phyloP scores from a whole-genome alignment of 2,113 vertebrate species.

The Semnornis frantzii region DNA sequence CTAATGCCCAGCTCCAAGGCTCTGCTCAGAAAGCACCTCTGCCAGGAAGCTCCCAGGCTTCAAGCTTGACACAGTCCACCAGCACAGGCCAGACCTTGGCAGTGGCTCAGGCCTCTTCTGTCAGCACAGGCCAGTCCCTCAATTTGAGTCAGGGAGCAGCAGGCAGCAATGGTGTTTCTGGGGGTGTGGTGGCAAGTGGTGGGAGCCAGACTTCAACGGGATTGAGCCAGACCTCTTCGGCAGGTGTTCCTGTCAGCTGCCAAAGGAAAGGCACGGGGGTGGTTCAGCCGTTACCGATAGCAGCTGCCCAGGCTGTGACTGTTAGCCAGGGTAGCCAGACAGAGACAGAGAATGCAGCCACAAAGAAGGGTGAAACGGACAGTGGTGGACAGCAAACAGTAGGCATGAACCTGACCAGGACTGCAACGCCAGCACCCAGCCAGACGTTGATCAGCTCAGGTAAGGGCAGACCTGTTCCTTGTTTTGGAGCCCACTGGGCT shows the following conservation, averaged over 20 bases:
- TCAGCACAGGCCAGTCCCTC: slow-evolving; percentile 72
- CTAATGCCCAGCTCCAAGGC: slow-evolving; percentile 71
- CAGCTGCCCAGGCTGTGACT: slow-evolving; percentile 75
- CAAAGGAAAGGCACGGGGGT: slow-evolving; percentile 80
- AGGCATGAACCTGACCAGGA: slow-evolving; percentile 83
- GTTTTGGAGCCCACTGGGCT: neutral
- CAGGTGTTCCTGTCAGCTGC: slow-evolving; percentile 56
- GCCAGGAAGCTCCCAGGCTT: slow-evolving; percentile 73
- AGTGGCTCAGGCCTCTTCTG: slow-evolving; percentile 72
- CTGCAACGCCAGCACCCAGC: slow-evolving; percentile 81
- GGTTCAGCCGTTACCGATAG: slow-evolving; percentile 74
- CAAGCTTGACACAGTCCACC: slow-evolving; percentile 70
- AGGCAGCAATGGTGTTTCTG: slow-evolving; percentile 69
- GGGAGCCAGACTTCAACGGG: slow-evolving; percentile 64
- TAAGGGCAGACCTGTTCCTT: neutral
- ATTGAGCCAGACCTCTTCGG: slow-evolving; percentile 60
- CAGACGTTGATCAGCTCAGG: slow-evolving; percentile 84
- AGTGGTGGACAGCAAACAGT: slow-evolving; percentile 74
- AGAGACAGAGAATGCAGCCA: slow-evolving; percentile 70
- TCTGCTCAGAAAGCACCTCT: slow-evolving; percentile 75
- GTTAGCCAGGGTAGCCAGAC: slow-evolving; percentile 84
- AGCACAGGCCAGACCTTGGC: slow-evolving; percentile 68
- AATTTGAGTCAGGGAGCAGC: slow-evolving; percentile 77
- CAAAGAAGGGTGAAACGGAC: slow-evolving; percentile 77
- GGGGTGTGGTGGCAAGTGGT: slow-evolving; percentile 64